Conservation (phyloP, 2,113 vertebrate species). For the Amphiprion ocellaris region DNA sequence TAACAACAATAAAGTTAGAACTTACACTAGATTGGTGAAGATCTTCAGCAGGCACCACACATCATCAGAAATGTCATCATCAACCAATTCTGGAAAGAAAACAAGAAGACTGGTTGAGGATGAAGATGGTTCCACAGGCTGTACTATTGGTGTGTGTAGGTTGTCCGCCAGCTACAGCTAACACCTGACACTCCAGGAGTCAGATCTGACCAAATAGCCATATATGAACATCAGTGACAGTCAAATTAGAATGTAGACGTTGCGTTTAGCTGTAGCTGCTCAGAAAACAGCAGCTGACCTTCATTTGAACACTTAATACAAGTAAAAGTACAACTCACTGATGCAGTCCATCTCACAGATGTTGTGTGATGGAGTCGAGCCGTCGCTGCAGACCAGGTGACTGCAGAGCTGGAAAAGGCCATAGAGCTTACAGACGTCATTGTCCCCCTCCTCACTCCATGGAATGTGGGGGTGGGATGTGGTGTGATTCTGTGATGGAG, state of each 20-base stretch:
- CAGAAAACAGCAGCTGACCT: too few relatives aligned
- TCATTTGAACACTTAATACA: too few relatives aligned
- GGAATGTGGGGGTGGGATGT: background rate
- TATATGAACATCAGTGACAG: too few relatives aligned
- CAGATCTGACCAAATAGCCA: too few relatives aligned
- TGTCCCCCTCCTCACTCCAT: background rate
- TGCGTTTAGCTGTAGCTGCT: too few relatives aligned
- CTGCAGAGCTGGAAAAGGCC: conserved; percentile 77
- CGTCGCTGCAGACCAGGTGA: conserved; percentile 49
- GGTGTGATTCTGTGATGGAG: background rate
- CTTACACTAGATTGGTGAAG: conserved; percentile 23
- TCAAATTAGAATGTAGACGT: too few relatives aligned
- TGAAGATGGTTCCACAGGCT: background rate
- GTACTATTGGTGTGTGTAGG: too few relatives aligned
- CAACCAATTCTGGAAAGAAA: conserved; percentile 52
- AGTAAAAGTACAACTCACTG: conserved; percentile 57
- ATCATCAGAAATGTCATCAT: conserved; percentile 73
- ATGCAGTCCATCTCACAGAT: conserved; percentile 63
- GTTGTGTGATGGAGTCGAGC: background rate
- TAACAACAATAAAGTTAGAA: background rate
- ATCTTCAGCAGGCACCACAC: conserved; percentile 49
- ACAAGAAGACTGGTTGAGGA: background rate
- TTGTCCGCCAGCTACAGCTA: too few relatives aligned
- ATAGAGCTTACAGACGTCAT: conserved; percentile 28
- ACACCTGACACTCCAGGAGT: too few relatives aligned